A percentile compares a stretch with the other conserved stretches of the same genome.
These are phyloP conservation scores for Nixonia krombeini DNA, from an alignment of 1,140 invertebrate species.

Conservation along the genomic window DNA sequence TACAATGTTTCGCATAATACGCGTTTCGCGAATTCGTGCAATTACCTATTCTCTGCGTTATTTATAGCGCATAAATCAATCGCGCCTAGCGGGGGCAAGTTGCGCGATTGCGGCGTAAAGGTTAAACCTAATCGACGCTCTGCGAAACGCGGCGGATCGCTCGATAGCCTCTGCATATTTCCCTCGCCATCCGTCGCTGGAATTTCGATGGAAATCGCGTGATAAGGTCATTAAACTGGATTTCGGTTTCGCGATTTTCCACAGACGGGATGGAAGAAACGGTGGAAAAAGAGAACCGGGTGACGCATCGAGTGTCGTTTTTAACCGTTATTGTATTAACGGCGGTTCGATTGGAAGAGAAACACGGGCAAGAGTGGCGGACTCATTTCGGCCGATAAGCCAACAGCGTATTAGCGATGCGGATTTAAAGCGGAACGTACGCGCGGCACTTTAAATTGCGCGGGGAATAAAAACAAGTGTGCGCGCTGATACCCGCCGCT, in stretches of 20 bases:
- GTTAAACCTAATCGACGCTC: background rate
- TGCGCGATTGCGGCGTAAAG: background rate
- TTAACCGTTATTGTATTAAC: too few relatives aligned
- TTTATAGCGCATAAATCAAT: constrained; percentile 14
- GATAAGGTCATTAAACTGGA: too few relatives aligned
- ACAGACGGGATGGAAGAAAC: too few relatives aligned
- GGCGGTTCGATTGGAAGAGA: background rate
- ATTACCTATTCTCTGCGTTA: constrained; percentile 8
- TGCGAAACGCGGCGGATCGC: background rate
- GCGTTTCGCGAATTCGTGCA: constrained; percentile 10
- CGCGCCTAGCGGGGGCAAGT: background rate
- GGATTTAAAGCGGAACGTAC: constrained; percentile 12
- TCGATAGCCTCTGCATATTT: too few relatives aligned
- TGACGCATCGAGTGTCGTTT: too few relatives aligned
- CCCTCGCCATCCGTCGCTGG: too few relatives aligned
- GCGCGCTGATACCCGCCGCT: constrained; percentile 12
- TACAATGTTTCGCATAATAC: constrained; percentile 8
- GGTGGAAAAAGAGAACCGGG: too few relatives aligned
- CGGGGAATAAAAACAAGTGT: constrained; percentile 15
- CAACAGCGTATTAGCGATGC: constrained; percentile 29
- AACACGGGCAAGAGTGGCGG: constrained; percentile 7
- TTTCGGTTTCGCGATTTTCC: too few relatives aligned
- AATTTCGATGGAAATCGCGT: too few relatives aligned
- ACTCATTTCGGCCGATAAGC: constrained; percentile 16
- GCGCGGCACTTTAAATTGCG: constrained; percentile 20